Conservation (phyloP, 2,113 vertebrate species). For the Zosterops hypoxanthus region DNA sequence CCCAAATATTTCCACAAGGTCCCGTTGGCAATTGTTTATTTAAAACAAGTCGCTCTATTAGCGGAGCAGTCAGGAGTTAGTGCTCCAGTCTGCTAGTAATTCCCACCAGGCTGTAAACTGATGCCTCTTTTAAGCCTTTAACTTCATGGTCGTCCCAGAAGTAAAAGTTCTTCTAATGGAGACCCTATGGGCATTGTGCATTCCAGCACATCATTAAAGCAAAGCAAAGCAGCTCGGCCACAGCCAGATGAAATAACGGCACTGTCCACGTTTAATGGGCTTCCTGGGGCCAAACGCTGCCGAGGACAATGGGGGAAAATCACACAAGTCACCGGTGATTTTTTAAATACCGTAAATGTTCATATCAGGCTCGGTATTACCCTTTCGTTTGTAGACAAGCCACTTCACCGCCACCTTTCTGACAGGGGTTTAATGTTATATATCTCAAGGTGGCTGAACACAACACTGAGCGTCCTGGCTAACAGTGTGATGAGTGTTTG, state of each 20-base stretch:
- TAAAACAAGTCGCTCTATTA: constrained; percentile 81
- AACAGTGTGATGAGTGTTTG: neutral
- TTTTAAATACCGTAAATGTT: constrained; percentile 62
- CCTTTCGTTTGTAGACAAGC: constrained; percentile 67
- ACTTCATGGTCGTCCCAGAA: constrained; percentile 82
- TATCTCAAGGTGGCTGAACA: constrained; percentile 64
- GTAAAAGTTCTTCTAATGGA: constrained; percentile 90
- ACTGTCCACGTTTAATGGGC: constrained; percentile 85
- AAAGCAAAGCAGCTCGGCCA: constrained; percentile 84
- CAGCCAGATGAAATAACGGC: constrained; percentile 89
- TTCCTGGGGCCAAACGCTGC: constrained; percentile 83
- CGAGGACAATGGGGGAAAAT: constrained; percentile 69
- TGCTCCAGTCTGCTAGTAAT: constrained; percentile 77
- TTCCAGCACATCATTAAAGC: constrained; percentile 94
- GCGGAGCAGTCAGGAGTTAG: constrained; percentile 79
- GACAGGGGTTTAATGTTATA: constrained; percentile 63
- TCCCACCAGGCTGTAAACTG: constrained; percentile 90
- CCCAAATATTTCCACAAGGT: constrained; percentile 65
- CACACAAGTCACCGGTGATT: constrained; percentile 67
- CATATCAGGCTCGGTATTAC: constrained; percentile 61
- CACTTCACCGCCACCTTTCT: constrained; percentile 58
- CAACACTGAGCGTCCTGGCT: constrained; percentile 28
- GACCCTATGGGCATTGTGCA: constrained; percentile 89
- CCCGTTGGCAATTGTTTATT: constrained; percentile 81
- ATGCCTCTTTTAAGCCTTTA: constrained; percentile 87